These are phyloP conservation scores for Prunella fulvescens DNA, from an alignment of 2,113 vertebrate species.

Conservation along the genomic window DNA sequence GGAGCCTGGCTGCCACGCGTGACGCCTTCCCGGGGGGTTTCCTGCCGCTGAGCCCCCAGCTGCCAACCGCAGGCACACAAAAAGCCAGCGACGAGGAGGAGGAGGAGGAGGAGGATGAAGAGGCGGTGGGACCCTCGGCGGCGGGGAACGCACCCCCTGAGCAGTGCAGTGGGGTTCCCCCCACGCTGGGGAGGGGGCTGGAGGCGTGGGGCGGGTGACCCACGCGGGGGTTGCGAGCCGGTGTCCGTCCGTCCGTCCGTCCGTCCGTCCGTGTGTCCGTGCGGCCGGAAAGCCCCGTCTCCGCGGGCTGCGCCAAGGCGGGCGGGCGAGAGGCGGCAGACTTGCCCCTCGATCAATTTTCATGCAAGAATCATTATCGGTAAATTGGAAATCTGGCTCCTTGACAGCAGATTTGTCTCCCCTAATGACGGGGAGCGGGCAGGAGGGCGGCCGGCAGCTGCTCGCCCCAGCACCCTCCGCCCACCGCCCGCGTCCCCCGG, in stretches of 20 bases:
- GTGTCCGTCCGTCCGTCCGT: not conserved
- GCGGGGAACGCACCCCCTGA: not conserved
- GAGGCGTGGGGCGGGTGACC: not conserved
- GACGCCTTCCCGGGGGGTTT: conserved; percentile 60
- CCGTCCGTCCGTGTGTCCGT: not conserved
- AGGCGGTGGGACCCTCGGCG: not conserved
- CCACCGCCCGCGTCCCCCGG: not conserved
- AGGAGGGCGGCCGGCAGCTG: conserved; percentile 79
- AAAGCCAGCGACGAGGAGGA: not conserved
- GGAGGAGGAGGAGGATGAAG: not conserved
- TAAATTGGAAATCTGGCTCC: conserved; percentile 85
- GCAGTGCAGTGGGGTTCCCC: not conserved
- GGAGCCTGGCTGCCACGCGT: conserved; percentile 45
- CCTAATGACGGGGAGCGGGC: conserved; percentile 84
- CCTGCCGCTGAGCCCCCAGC: conserved; percentile 70
- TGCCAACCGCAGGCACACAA: conserved; percentile 64
- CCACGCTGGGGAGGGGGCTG: not conserved
- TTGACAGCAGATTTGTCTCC: conserved; percentile 91
- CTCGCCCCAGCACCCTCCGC: conserved; percentile 64
- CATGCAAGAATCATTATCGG: conserved; percentile 88
- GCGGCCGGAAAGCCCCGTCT: conserved; percentile 11
- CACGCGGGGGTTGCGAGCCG: not conserved
- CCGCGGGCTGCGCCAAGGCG: conserved; percentile 65
- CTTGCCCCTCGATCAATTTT: conserved; percentile 81
- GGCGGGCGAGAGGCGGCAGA: conserved; percentile 44